These are phyloP conservation scores for Oreochromis spilurus DNA, from an alignment of 2,113 vertebrate genomes.

Conservation along the genomic window DNA sequence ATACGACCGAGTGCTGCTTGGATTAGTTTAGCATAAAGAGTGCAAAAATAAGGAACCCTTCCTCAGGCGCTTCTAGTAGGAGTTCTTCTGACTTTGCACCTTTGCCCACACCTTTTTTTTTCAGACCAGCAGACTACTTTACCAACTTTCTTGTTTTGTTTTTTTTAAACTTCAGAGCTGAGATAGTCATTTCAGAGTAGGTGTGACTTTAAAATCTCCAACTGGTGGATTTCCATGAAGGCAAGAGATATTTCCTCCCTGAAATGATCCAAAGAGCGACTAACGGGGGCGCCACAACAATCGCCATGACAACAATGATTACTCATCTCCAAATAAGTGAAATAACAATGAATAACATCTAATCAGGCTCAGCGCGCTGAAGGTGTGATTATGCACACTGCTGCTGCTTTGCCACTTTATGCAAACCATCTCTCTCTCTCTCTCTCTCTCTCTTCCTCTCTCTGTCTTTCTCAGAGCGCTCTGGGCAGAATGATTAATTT, in stretches of 20 bases:
- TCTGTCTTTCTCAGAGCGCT: slow-evolving; percentile 31
- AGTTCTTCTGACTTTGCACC: neutral
- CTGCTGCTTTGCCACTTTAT: slow-evolving; percentile 30
- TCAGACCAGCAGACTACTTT: neutral
- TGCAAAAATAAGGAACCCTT: neutral
- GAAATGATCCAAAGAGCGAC: slow-evolving; percentile 35
- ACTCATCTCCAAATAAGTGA: slow-evolving; percentile 55
- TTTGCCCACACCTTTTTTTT: neutral
- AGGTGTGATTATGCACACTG: slow-evolving; percentile 50
- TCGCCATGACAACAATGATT: slow-evolving; percentile 58
- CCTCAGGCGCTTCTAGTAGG: neutral
- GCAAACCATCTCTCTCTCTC: slow-evolving; percentile 22
- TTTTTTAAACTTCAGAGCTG: neutral
- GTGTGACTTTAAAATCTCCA: neutral
- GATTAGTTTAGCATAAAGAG: neutral
- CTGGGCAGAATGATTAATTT: slow-evolving; percentile 69
- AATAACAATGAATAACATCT: slow-evolving; percentile 63
- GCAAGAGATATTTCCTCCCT: neutral
- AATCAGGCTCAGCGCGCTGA: slow-evolving; percentile 40
- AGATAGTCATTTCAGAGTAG: neutral
- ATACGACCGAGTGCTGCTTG: neutral
- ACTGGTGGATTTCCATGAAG: neutral
- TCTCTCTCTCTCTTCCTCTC: neutral
- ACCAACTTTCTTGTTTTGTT: neutral
- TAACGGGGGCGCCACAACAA: slow-evolving; percentile 48